Conservation (phyloP, 2,888 invertebrate genomes). For the Amphipyra tragopoginis region DNA sequence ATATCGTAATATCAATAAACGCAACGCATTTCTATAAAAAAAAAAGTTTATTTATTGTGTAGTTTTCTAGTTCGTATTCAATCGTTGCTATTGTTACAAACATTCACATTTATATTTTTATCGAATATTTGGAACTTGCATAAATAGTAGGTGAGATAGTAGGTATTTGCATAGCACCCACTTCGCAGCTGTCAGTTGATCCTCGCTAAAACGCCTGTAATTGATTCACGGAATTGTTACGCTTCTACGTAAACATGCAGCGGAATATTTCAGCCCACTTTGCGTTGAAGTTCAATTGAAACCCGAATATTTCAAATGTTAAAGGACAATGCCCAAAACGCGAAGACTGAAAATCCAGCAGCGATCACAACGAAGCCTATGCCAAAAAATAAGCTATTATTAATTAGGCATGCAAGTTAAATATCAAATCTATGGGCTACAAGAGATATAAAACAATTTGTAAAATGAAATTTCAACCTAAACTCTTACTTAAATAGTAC, state of each 20-base stretch:
- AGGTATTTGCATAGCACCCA: conserved; percentile 23
- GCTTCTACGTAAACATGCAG: conserved; percentile 30
- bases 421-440: too few species aligned
- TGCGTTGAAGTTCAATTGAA: conserved; percentile 1
- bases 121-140: conserved; percentile 12
- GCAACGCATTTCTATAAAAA: not conserved
- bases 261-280: conserved; percentile 18
- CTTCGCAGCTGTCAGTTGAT: conserved; percentile 38
- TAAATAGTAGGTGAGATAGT: conserved; percentile 14
- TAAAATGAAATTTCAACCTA: too few species aligned
- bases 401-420: too few species aligned
- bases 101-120: conserved; percentile 13
- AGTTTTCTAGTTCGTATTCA: not conserved
- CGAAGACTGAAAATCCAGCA: too few species aligned
- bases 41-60: not conserved
- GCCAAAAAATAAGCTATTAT: too few species aligned
- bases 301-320: not conserved
- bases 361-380: too few species aligned
- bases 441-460: too few species aligned
- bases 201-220: conserved; percentile 46
- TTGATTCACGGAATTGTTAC: conserved; percentile 50
- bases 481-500: too few species aligned
- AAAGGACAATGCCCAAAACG: too few species aligned
- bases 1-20: conserved; percentile 5
- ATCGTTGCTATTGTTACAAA: conserved; percentile 8